Base-by-base conservation (phyloP, 2,113 vertebrate genomes). In the Channa argus region DNA sequence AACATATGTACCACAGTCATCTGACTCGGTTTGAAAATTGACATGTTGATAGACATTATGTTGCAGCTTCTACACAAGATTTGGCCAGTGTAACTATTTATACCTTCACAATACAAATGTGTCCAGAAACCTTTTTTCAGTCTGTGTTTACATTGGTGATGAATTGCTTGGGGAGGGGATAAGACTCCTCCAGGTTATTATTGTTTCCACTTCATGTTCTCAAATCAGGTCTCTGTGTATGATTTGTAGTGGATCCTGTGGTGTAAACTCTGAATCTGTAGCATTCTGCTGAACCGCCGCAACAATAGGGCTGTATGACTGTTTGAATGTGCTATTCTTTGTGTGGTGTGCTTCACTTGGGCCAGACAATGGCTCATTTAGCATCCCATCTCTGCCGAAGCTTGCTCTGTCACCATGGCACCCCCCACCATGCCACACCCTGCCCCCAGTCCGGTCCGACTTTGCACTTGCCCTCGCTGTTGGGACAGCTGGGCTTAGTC, bases 331-430 rank as follows among this genome's bases (percentile, higher is more conserved):
- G 80, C 90, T 83, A 84, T 93, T 94, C 92, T 94, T 84, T 80
- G 82, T 52, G 67, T 68, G 80, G 86, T 93, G 91, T 92, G 94
- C 90, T 92, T 94, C 89, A 92, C 91, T 94, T 91, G 87, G 91
- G 91, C 83, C 80, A 88, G 89, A 95, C 94, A 94, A 94, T 94
- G 74, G 90, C 79, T 94, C 91, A 92, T 93, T 94, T 94, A 89
- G 80, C 91, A 87, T 93, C 92, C 47, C 92, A 83, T 82, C 83
- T 88, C 77, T 84, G 73, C 76, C 60, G 77, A 76, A 83, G 88
- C 79, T 84, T 85, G 73, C 86, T 80, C 83, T 46, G 85, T 91
- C 92, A 82, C 92, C 88, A 91, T 85, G 78, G 85, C 73, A 82
- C 62, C 84, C 75, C 24, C 86, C 70, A 73, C 82, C 83, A 75